A percentile compares a stretch with the other conserved stretches of the same genome.
These are phyloP conservation scores for Cryptoblepharus egeriae DNA, from an alignment of 2,797 vertebrate genomes.

Conservation along the genomic window DNA sequence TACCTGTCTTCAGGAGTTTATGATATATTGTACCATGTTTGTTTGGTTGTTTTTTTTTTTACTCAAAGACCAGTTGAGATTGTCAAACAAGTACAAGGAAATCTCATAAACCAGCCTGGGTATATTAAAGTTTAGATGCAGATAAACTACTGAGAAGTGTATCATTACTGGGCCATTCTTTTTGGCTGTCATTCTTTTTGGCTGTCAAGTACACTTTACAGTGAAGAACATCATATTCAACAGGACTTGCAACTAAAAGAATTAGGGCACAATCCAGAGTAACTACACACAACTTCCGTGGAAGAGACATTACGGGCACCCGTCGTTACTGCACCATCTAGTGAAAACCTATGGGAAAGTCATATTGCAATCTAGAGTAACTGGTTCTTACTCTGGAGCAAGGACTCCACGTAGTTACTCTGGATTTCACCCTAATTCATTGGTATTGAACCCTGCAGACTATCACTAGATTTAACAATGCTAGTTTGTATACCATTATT, in stretches of 20 bases:
- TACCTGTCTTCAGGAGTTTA: background rate
- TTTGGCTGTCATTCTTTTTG: conserved; percentile 12
- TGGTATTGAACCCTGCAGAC: background rate
- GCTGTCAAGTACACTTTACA: background rate
- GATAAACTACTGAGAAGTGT: background rate
- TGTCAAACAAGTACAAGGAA: conserved; percentile 1
- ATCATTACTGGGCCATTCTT: conserved; percentile 6
- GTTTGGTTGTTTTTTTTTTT: no score
- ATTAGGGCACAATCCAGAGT: no score
- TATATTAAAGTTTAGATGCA: conserved; percentile 16
- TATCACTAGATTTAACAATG: background rate
- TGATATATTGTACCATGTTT: background rate
- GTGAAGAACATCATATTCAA: conserved; percentile 4
- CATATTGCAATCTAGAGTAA: no score
- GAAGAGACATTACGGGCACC: no score
- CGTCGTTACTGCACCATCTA: no score
- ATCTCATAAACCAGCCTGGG: conserved; percentile 36
- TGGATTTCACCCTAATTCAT: no score
- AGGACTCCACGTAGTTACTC: no score
- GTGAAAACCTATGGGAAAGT: no score
- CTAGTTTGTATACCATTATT: background rate
- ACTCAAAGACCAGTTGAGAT: background rate
- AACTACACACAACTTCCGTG: no score
- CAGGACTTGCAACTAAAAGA: background rate
- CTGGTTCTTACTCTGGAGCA: no score